phyloP scores from a whole-genome alignment of 2,888 invertebrate species.

The Agrochola macilenta region DNA sequence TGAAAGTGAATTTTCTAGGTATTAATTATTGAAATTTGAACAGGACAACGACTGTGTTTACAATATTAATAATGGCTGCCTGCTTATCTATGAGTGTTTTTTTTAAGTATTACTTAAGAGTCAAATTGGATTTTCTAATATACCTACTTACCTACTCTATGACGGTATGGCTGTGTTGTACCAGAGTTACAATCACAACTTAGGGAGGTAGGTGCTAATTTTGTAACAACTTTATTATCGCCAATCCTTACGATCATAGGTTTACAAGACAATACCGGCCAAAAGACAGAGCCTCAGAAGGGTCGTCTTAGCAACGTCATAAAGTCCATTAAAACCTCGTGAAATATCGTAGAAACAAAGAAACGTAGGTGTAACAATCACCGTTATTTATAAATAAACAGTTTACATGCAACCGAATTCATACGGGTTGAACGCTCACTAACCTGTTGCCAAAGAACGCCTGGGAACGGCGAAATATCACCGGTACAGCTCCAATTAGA shows the following conservation, averaged over 20 bases:
- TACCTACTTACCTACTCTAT: neutral
- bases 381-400: slow-evolving; percentile 58
- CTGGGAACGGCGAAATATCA: slow-evolving; percentile 64
- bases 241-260: neutral
- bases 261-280: neutral
- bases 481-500: slow-evolving; percentile 74
- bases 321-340: slow-evolving; percentile 7
- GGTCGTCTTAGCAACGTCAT: neutral
- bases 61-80: too few relatives aligned
- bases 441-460: slow-evolving; percentile 67
- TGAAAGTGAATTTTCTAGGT: too few relatives aligned
- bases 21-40: too few relatives aligned
- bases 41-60: too few relatives aligned
- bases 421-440: slow-evolving; percentile 52
- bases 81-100: neutral
- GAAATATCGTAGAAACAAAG: slow-evolving; percentile 22
- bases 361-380: slow-evolving; percentile 32
- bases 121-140: neutral
- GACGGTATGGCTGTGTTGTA: neutral
- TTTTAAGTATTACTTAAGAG: neutral
- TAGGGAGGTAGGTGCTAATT: neutral
- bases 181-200: neutral
- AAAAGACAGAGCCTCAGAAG: too few relatives aligned
- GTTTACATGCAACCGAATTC: slow-evolving; percentile 51
- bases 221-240: neutral